These are phyloP conservation scores for Microctonus hyperodae DNA, from an alignment of 2,888 invertebrate genomes.

Conservation along the genomic window DNA sequence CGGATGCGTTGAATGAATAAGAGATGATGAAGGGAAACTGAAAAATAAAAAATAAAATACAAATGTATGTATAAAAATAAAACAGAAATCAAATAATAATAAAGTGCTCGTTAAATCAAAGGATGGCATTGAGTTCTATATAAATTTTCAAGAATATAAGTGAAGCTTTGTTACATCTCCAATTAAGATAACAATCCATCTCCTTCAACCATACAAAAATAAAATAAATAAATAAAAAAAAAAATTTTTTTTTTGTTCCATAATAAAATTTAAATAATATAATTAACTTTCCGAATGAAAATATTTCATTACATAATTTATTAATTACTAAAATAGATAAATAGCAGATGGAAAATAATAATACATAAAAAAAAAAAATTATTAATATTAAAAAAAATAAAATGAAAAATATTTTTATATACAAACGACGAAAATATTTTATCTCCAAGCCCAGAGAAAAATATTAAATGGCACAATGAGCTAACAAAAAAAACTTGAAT, in stretches of 20 bases:
- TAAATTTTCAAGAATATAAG: slow-evolving; percentile 27
- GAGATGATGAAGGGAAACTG: slow-evolving; percentile 21
- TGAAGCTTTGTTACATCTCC: slow-evolving; percentile 16
- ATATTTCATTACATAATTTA: too few species aligned
- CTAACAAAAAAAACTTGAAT: slow-evolving; percentile 37
- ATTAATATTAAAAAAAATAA: too few species aligned
- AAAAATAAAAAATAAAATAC: neutral
- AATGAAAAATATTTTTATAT: neutral
- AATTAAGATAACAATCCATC: neutral
- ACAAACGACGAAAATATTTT: neutral
- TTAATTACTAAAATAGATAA: too few species aligned
- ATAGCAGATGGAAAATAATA: too few species aligned
- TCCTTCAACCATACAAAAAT: neutral
- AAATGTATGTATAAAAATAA: too few species aligned
- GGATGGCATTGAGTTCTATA: slow-evolving; percentile 23
- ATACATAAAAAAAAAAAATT: too few species aligned
- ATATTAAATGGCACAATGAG: slow-evolving; percentile 44
- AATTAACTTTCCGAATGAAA: too few species aligned
- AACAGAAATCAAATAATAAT: slow-evolving; percentile 3
- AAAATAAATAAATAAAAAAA: neutral
- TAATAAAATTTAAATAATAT: too few species aligned
- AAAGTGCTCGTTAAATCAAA: slow-evolving; percentile 7
- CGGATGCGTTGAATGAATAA: slow-evolving; percentile 23
- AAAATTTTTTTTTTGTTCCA: too few species aligned
- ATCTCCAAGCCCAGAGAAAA: slow-evolving; percentile 42